Percentiles rank a stretch among this genome's conserved stretches.
Evolutionary conservation across 2,888 invertebrate species (phyloP).

Genomic region (Epinotia bilunana): DNA sequence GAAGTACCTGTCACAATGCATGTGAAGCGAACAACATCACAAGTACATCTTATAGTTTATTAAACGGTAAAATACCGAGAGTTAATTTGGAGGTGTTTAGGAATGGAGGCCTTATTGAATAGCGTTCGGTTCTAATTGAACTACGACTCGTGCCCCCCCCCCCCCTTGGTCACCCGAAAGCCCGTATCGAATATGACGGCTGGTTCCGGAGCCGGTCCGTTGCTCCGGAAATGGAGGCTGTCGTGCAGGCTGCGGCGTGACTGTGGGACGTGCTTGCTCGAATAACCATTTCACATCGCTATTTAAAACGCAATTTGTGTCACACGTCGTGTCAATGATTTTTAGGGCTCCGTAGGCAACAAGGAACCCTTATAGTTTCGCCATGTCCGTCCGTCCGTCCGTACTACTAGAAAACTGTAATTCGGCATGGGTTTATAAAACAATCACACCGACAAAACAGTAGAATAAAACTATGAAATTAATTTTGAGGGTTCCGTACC

Average conservation of each 20-base stretch:
- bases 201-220: constrained; percentile 56
- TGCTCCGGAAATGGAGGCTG: constrained; percentile 71
- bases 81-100: not conserved
- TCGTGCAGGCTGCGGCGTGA: constrained; percentile 48
- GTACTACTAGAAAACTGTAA: too few species aligned
- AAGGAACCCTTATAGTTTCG: too few species aligned
- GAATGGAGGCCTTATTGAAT: not conserved
- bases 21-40: constrained; percentile 7
- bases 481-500: too few species aligned
- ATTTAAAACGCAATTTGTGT: constrained; percentile 9
- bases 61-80: too few species aligned
- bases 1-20: constrained; percentile 12
- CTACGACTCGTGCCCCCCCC: not conserved
- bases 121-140: not conserved
- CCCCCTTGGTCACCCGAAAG: constrained; percentile 30
- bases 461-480: too few species aligned
- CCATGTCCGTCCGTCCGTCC: too few species aligned
- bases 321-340: not conserved
- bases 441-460: too few species aligned
- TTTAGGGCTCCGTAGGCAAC: not conserved
- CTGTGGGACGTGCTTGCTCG: not conserved
- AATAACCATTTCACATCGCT: constrained; percentile 6
- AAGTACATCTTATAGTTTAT: not conserved
- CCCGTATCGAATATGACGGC: constrained; percentile 56
- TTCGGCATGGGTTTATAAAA: too few species aligned